Base-by-base conservation (phyloP, 2,797 vertebrate genomes). In the Cyclopterus lumpus region DNA sequence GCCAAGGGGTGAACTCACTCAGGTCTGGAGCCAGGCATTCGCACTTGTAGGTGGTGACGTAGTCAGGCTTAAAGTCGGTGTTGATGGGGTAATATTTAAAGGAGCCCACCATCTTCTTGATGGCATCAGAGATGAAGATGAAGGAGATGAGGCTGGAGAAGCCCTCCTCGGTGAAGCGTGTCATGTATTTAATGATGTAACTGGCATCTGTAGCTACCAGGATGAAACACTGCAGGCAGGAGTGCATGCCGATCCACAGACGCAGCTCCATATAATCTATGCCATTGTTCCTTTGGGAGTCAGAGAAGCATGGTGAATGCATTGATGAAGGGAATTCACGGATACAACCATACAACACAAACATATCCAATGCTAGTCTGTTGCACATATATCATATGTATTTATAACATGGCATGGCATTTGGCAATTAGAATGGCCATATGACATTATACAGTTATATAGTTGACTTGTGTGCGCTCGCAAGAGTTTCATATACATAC, bases 61-160 rank as follows among this genome's bases (percentile, higher is more conserved):
- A 96, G 93, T 99, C 96, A 0, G 97, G 96, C 73, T 96, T 97
- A 93, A 97, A 99, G 93, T 96, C 95, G 0, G 93, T 92, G 91
- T 99, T 98, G 94, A 99, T 97, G 89, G 98, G 98, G 78, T 99
- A 99, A 80, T 97, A 97, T 61, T 94, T 97, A 87, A 99, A 99
- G 91, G 97, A 87, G 49, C 96, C 95, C 0, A 97, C 95, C 97
- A 99, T 99, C 93, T 99, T 99, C 93, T 99, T 99, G 90, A 99
- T 96, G 86, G 98, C 97, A 0, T 99, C 98, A 0, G 98, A 99
- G 94, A 99, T 99, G 93, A 99, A 99, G 91, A 99, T 99, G 94
- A 99, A 98, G 93, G 98, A 99, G 93, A 99, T 99, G 87, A 99
- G 97, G 80, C 97, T 98, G 88, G 98, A 99, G 94, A 99, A 99